Percentiles rank a stretch among this genome's conserved stretches.
These are phyloP conservation scores for Zhengitettix transpicula DNA, from an alignment of 2,888 invertebrate species.

Conservation along the genomic window DNA sequence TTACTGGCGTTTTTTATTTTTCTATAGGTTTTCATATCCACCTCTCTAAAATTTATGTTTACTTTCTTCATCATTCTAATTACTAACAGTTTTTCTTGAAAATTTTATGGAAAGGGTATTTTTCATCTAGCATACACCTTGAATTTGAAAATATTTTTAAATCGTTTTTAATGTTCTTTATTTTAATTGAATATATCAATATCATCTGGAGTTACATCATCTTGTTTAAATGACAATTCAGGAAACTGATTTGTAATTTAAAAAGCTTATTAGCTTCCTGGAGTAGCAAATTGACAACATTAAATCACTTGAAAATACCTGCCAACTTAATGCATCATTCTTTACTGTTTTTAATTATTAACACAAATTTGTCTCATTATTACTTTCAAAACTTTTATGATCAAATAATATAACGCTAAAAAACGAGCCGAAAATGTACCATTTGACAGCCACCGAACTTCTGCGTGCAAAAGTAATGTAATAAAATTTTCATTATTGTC, in stretches of 20 bases:
- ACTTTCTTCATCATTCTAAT: too few relatives aligned
- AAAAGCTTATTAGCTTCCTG: not conserved
- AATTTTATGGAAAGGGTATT: too few relatives aligned
- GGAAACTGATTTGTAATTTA: not conserved
- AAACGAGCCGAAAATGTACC: not conserved
- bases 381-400: not conserved
- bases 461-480: not conserved
- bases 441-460: not conserved
- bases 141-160: too few relatives aligned
- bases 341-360: not conserved
- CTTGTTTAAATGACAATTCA: too few relatives aligned
- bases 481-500: not conserved
- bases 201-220: too few relatives aligned
- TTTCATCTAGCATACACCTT: too few relatives aligned
- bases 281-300: not conserved
- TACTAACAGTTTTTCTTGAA: too few relatives aligned
- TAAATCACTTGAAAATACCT: not conserved
- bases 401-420: not conserved
- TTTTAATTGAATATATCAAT: too few relatives aligned
- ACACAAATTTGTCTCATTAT: not conserved
- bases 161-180: too few relatives aligned
- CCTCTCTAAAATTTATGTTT: too few relatives aligned
- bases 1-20: too few relatives aligned
- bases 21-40: too few relatives aligned
- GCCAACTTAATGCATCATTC: not conserved